Evolutionary conservation across 2,888 invertebrate species (phyloP).

Genomic region (Eristalis intricaria): DNA sequence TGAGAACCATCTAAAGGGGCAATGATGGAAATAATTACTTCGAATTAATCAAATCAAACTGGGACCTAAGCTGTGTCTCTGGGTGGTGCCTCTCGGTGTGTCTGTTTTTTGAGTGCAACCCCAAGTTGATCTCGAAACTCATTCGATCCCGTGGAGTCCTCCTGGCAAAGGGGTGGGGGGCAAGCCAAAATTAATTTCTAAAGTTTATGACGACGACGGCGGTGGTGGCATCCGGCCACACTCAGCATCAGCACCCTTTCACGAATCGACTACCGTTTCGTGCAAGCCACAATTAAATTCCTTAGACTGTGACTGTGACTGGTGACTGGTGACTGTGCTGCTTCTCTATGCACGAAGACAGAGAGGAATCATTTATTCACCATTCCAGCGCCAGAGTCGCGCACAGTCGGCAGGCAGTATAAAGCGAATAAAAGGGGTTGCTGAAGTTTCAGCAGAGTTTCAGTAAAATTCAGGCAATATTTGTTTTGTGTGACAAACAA

Average conservation of each 20-base stretch:
- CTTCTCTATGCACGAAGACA: not conserved
- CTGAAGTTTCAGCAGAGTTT: not conserved
- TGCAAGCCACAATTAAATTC: conserved; percentile 27
- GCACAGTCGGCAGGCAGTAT: not conserved
- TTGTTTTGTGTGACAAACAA: not conserved
- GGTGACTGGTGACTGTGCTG: no score
- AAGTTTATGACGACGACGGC: not conserved
- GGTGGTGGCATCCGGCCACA: not conserved
- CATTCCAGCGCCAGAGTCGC: not conserved
- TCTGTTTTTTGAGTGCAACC: no score
- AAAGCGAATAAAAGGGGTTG: not conserved
- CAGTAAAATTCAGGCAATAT: not conserved
- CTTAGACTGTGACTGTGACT: not conserved
- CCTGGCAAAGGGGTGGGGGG: no score
- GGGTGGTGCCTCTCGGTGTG: not conserved
- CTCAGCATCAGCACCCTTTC: not conserved
- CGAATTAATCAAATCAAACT: not conserved
- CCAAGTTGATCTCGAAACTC: no score
- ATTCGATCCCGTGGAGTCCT: no score
- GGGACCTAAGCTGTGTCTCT: not conserved
- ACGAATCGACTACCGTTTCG: no score
- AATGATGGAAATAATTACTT: not conserved
- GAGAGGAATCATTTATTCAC: not conserved
- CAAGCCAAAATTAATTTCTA: not conserved
- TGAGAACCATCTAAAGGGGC: not conserved